Base-by-base conservation (phyloP, 1,140 invertebrate genomes). In the Teleogryllus occipitalis region DNA sequence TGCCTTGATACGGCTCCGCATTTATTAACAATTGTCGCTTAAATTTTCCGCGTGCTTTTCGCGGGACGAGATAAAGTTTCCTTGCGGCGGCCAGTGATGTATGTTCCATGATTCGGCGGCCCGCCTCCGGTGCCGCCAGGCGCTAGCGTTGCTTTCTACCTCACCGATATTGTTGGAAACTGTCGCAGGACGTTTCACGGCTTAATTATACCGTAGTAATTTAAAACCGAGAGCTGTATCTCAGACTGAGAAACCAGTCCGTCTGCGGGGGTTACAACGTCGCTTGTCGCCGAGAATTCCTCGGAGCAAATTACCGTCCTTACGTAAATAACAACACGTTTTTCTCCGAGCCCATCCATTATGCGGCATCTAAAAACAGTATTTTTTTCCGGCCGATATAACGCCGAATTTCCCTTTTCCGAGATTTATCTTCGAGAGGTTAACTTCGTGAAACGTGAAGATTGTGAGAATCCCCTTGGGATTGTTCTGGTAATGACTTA, bases 31-130 rank as follows among this genome's bases (percentile, higher is more conserved):
- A 65, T 65, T 65, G 54, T 18, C 54, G 54, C 54, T 65, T 65
- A 65, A 65, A 65, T 65, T 65, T 65, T 65, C 54, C 54, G 54
- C 54, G 54, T 65, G 18, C 54, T 65, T 65, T 65, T 65, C 54
- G 54, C 54, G 54, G 2, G 54, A 10, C 18, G 10, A 65, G 54
- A 65, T 65, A 65, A 65, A 65, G 54, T 65, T 65, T 65, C 54
- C 54, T 18, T 65, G 54, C 54, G 54, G 54, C 54, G 0, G 10
- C 10, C 54, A 14, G 10, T 65, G 18, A 65, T 18, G 54, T 65
- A 65, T 65, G 54, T 65, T 65, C 54, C 54, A 7, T 65, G 54
- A 65, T 18, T 14, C 10, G 54, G 54, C 2, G 54, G 7, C 54
- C 27, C 27, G 27, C 27, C 1, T 5, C 27, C 27, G 27, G 1